Evolutionary conservation across 2,113 vertebrate genomes (phyloP), one percentile per base, ranked within the genome.

Genomic region (Mus spicilegus): DNA sequence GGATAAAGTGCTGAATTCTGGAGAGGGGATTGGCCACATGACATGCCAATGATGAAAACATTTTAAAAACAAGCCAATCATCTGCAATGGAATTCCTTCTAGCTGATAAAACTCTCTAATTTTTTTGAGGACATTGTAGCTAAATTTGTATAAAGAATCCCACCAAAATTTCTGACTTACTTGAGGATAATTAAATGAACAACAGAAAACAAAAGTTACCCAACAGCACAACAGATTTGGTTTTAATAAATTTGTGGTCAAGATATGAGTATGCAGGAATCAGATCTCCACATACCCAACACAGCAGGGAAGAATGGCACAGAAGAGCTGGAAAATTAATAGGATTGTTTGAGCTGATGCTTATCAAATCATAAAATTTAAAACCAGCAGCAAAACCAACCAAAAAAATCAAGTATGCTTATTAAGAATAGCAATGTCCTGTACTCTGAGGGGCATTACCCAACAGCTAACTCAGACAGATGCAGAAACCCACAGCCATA

Each of bases 161-260:
- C 36, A 56, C 13, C 10, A 78, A 69, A 87, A 69, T 36, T 42
- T 13, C 16, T 76, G 22, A 54, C 6, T 11, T 39, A 17, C 17
- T 56, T 54, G 63, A 56, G 28, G 54, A 93, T 42, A 87, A 69
- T 46, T 87, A 20, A 28, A 46, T 69, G 12, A 51, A 46, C 12
- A 69, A 10, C 39, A 87, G 24, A 2, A 16, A 69, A 69, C 4
- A 26, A 12, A 89, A 42, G 26, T 20, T 51, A 42, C 13, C 10
- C 10, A 17, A 58, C 3, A 16, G 22, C 13, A 6, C 10, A 17
- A 58, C 3, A 16, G 22, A 5, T 0, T 17, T 87, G 6, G 3
- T 54, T n/a, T 46, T 51, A 56, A 3, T 5, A 75, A 86, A 22
- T 28, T 1, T 76, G 22, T 76, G 9, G 16, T 65, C 56, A 61